Conservation (phyloP, 2,113 vertebrate species). For the Stigmatopora argus region DNA sequence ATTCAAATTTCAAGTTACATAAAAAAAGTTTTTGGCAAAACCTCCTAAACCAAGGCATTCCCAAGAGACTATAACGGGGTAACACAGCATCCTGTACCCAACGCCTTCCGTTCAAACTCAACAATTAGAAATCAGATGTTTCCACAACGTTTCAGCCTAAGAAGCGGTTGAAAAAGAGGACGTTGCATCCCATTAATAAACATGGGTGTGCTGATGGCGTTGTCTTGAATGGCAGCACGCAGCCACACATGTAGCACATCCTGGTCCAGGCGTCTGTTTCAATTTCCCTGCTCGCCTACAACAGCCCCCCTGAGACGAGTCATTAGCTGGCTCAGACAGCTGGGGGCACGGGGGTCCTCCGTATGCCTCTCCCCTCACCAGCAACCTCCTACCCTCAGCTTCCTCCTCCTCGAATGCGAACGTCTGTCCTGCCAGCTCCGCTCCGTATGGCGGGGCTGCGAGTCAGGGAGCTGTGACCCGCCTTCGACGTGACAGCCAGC, state of each 20-base stretch:
- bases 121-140: background rate
- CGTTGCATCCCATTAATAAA: constrained; percentile 44
- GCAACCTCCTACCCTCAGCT: constrained; percentile 27
- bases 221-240: constrained; percentile 65
- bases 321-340: constrained; percentile 80
- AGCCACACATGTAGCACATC: constrained; percentile 71
- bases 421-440: constrained; percentile 62
- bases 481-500: constrained; percentile 66
- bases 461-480: constrained; percentile 56
- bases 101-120: background rate
- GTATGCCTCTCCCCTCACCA: constrained; percentile 29
- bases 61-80: no score
- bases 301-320: constrained; percentile 76
- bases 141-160: constrained; percentile 9
- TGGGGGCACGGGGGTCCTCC: constrained; percentile 75
- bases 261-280: constrained; percentile 74
- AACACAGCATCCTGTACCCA: background rate
- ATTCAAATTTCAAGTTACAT: no score
- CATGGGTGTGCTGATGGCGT: constrained; percentile 45
- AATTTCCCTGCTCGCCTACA: constrained; percentile 77
- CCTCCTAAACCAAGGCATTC: no score
- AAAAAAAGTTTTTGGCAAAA: no score
- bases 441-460: constrained; percentile 63
- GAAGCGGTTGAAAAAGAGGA: background rate
- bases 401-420: constrained; percentile 52